Percentiles rank a stretch among this genome's conserved stretches.
Evolutionary conservation across 2,113 vertebrate species (phyloP).

Genomic region (Paratilapia polleni): DNA sequence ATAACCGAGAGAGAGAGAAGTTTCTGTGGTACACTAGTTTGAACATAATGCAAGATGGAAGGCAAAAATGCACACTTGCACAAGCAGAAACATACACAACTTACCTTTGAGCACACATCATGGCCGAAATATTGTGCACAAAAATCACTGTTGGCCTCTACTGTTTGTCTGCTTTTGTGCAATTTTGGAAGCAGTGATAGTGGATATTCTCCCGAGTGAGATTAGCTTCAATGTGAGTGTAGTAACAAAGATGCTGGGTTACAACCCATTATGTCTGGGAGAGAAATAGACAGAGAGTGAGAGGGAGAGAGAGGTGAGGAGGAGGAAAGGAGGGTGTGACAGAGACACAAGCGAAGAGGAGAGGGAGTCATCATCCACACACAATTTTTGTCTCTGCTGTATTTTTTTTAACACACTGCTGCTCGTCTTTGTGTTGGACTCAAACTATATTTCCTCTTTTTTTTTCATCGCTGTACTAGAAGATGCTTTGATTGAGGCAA

Average conservation of each 20-base stretch:
- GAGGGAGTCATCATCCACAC: slow-evolving; percentile 37
- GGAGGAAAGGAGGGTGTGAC: slow-evolving; percentile 63
- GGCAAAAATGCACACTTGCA: background rate
- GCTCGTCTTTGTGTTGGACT: background rate
- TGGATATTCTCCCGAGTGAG: slow-evolving; percentile 45
- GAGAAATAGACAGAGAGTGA: slow-evolving; percentile 24
- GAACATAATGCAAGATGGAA: background rate
- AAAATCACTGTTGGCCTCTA: background rate
- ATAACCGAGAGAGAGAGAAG: background rate
- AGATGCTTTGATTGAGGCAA: slow-evolving; percentile 45
- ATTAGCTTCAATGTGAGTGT: slow-evolving; percentile 47
- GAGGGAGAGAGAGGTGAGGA: slow-evolving; percentile 26
- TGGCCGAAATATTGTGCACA: background rate
- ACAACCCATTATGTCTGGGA: slow-evolving; percentile 64
- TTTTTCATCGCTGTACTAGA: background rate
- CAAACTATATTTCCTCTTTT: background rate
- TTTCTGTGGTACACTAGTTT: background rate
- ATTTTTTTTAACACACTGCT: background rate
- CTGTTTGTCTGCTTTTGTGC: slow-evolving; percentile 7
- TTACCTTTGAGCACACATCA: background rate
- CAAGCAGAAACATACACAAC: background rate
- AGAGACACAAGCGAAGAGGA: slow-evolving; percentile 37
- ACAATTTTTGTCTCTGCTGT: slow-evolving; percentile 15
- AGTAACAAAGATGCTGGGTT: slow-evolving; percentile 52
- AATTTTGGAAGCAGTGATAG: slow-evolving; percentile 9